Base-by-base conservation (phyloP, 2,113 vertebrate species). In the Herpailurus yagouaroundi region DNA sequence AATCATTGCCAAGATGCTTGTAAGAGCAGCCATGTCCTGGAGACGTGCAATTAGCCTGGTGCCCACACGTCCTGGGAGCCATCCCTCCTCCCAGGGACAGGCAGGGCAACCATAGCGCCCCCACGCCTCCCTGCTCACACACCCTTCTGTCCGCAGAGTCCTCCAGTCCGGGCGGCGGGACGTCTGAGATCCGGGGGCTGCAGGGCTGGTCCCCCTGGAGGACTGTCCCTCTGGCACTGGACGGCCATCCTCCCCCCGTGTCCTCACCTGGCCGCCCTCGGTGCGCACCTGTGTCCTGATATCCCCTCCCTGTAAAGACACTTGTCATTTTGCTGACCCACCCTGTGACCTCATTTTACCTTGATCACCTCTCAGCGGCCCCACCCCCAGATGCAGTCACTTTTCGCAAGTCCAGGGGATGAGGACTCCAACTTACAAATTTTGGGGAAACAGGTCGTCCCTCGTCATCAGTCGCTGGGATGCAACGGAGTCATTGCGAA, bases 51-150 rank as follows among this genome's bases (percentile, higher is more conserved):
- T 31, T 11, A 12, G 21, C 4, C 31, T 2, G 38, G 25, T 2
- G 18, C 73, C 87, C 4, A 1, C 4, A 4, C 31, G 12, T 19
- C 21, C 9, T 0, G 18, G 18, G 74, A 41, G 4, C 18, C 10
- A 3, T 25, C 36, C 29, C 0, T 1, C 10, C 21, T 33, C 21
- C 60, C 1, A 31, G 27, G 6, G 27, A 36, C 48, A 2, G 50
- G 31, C 45, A 15, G 48, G 5, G 16, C 0, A 5, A 29, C 45
- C 21, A 1, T 4, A 0, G 41, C 0, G 0, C 16, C n/a, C 41
- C 16, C 0, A 0, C 10, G 1, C 27, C 16, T 11, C 7, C 57
- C 60, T 21, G n/a, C 16, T 3, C 6, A 0, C 15, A 25, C 1
- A 15, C 13, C 15, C n/a, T 16, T 4, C 68, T 3, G 41, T 27